Percentiles rank a stretch among this genome's conserved stretches.
Conservation (phyloP, 2,797 vertebrate species). For the Naso thynnoides region DNA sequence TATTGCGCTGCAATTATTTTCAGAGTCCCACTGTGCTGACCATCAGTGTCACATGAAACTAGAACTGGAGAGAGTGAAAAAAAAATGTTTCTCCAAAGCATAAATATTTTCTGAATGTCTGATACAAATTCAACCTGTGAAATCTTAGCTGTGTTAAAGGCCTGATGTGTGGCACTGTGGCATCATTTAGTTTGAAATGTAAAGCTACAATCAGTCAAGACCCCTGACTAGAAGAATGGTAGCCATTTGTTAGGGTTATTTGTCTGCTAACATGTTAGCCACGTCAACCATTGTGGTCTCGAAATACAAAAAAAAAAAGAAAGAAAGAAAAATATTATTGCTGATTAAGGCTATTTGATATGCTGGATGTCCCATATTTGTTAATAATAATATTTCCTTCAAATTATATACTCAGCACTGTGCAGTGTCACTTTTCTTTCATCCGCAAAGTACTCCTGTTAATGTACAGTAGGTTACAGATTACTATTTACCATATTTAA, state of each 20-base stretch:
- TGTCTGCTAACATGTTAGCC: too few relatives aligned
- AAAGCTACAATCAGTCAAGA: neutral
- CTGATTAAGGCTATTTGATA: too few relatives aligned
- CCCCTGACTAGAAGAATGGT: neutral
- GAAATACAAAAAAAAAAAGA: too few relatives aligned
- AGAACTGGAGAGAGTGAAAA: neutral
- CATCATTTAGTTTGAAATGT: neutral
- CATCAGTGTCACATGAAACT: slow-evolving; percentile 36
- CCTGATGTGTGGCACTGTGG: neutral
- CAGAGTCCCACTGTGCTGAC: slow-evolving; percentile 33
- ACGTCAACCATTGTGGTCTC: too few relatives aligned
- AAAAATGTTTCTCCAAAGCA: neutral
- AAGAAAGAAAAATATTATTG: too few relatives aligned
- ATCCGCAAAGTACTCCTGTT: too few relatives aligned
- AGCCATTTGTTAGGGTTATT: neutral
- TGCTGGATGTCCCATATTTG: too few relatives aligned
- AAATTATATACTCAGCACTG: too few relatives aligned
- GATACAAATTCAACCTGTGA: neutral
- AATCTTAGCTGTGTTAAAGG: neutral
- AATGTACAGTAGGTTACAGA: too few relatives aligned
- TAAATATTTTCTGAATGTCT: slow-evolving; percentile 8
- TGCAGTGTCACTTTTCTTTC: too few relatives aligned
- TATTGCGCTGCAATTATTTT: slow-evolving; percentile 32
- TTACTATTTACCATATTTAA: too few relatives aligned
- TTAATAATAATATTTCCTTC: too few relatives aligned